Evolutionary conservation across 2,888 invertebrate genomes (phyloP), one percentile per base, ranked within the genome.

Genomic region (Chloroclystis v-ata): DNA sequence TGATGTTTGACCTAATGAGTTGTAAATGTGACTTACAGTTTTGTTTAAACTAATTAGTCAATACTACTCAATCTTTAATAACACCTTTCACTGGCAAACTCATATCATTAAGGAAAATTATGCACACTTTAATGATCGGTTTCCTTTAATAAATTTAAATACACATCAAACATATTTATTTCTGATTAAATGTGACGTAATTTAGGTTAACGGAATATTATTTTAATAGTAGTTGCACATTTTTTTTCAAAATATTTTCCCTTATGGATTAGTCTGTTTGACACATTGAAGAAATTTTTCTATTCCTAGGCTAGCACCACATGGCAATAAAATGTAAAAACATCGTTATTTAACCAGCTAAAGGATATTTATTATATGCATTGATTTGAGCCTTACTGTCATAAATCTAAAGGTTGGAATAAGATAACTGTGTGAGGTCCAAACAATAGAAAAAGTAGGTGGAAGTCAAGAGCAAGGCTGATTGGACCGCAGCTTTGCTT

Each of bases 401-500:
- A 20, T 20, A 20, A 5, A 20, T 5, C 5, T 20, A 20, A 20
- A 20, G 2, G 20, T 4, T 5, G 20, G n/a, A 2, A 2, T 20
- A 20, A 20, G 20, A 20, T 20, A 5, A 1, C 4, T 10, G 9
- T 11, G 20, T 10, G 10, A 35, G 35, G 8, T 35, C 35, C 3
- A n/a, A 33, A 33, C 14, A 33, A 33, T 38, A 26, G 38, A 38
- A 26, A 38, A 28, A 38, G 16, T 38, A 7, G 20, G 20, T 13
- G 7, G 8, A 40, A n/a, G 32, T 42, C 44, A 52, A 58, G 47
- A 49, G 39, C 48, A 49, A 37, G 11, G 14, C 20, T 29, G 29
- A 57, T 54, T 52, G 43, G 55, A 45, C 37, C 47, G 40, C 28
- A 39, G 44, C 48, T 45, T 50, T 45, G 49, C 46, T 53, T 48